Conservation (phyloP, 2,113 vertebrate species). For the Saccopteryx leptura region DNA sequence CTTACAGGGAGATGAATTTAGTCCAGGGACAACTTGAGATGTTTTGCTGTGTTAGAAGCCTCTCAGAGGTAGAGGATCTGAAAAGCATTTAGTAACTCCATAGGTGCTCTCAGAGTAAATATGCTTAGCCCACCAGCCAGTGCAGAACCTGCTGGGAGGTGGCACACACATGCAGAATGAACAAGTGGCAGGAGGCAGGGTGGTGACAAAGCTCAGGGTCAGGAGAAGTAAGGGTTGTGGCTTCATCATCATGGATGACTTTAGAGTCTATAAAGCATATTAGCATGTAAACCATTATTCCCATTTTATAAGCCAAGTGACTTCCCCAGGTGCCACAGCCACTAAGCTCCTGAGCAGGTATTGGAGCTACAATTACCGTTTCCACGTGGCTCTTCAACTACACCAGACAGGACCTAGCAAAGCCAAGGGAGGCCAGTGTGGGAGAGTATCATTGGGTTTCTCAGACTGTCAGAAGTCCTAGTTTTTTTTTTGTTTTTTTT, state of each 20-base stretch:
- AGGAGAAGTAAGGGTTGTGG: not conserved
- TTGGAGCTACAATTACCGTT: not conserved
- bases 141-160: rapidly evolving
- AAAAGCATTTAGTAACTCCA: not conserved
- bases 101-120: not conserved
- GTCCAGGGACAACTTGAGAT: not conserved
- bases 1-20: not conserved
- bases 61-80: not conserved
- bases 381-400: not conserved
- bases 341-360: not conserved
- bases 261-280: not conserved
- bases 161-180: rapidly evolving
- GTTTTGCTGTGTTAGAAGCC: not conserved
- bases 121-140: rapidly evolving
- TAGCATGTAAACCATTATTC: not conserved
- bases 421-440: not conserved
- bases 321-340: rapidly evolving
- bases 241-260: not conserved
- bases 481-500: no score
- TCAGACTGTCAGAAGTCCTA: not conserved
- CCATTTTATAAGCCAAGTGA: not conserved
- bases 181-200: not conserved
- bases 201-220: not conserved
- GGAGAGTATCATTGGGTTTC: not conserved
- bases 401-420: not conserved